These are phyloP conservation scores for Siphlonurus alternatus DNA, from an alignment of 2,888 invertebrate genomes.

Conservation along the genomic window DNA sequence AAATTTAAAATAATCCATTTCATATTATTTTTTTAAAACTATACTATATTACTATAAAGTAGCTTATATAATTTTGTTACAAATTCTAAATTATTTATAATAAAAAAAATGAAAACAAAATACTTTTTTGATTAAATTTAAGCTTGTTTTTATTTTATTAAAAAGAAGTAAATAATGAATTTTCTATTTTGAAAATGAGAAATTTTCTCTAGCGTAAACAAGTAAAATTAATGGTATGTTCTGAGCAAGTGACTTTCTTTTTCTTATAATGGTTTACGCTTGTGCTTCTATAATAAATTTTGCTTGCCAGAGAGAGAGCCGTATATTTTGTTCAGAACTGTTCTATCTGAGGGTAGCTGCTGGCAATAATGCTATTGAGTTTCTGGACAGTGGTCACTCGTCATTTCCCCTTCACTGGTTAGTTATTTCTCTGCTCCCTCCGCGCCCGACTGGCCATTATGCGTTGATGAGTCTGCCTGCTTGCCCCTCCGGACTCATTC, in stretches of 20 bases:
- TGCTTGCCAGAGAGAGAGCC: background rate
- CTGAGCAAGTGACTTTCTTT: background rate
- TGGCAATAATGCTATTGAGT: too few relatives aligned
- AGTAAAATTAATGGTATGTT: background rate
- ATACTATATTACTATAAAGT: too few relatives aligned
- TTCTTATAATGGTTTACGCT: background rate
- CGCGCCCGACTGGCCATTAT: background rate
- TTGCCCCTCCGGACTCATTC: conserved; percentile 1
- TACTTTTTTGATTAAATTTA: too few relatives aligned
- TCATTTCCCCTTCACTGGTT: background rate
- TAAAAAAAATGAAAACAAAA: too few relatives aligned
- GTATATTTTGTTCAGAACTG: too few relatives aligned
- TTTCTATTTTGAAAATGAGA: background rate
- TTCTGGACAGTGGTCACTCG: background rate
- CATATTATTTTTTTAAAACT: too few relatives aligned
- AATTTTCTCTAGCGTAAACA: background rate
- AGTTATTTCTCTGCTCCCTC: background rate
- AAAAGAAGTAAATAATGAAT: too few relatives aligned
- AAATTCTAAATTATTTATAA: too few relatives aligned
- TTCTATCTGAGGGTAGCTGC: background rate
- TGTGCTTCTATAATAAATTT: background rate
- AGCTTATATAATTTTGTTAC: too few relatives aligned
- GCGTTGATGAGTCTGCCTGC: background rate
- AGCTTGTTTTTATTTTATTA: too few relatives aligned
- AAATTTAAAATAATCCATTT: too few relatives aligned